phyloP scores from a whole-genome alignment of 1,140 invertebrate genomes.

The Brachionus manjavacas region DNA sequence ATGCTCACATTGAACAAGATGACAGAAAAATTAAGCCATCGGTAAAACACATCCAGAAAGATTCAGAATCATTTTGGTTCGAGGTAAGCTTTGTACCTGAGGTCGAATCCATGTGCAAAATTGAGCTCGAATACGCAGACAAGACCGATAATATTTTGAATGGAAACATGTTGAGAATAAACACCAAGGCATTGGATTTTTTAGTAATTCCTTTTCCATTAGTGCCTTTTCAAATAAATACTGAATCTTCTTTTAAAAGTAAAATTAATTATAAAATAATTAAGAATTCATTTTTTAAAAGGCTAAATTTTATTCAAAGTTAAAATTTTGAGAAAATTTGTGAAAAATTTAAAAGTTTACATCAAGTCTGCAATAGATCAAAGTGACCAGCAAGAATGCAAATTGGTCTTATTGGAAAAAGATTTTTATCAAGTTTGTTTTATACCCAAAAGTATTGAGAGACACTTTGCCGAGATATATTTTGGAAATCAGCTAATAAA shows the following conservation, averaged over 20 bases:
- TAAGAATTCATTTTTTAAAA: background rate
- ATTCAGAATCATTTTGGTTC: background rate
- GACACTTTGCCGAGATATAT: background rate
- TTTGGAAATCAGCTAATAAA: background rate
- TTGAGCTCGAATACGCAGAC: background rate
- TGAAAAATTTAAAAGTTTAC: background rate
- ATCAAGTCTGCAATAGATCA: background rate
- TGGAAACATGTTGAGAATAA: background rate
- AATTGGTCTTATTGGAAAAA: background rate
- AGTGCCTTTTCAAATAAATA: constrained; percentile 8
- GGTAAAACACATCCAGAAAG: background rate
- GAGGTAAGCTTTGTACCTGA: constrained; percentile 15
- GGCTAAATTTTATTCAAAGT: background rate
- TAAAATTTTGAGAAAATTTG: constrained; percentile 26
- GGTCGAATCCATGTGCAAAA: background rate
- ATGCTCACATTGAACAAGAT: background rate
- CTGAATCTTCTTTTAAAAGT: background rate
- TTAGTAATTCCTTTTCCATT: background rate
- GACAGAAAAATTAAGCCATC: background rate
- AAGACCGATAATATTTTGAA: background rate
- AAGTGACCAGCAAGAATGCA: background rate
- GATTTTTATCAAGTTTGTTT: constrained; percentile 16
- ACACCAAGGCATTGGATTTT: constrained; percentile 1
- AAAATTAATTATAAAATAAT: background rate
- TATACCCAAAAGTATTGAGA: background rate